Percentiles rank a stretch among this genome's conserved stretches.
Conservation (phyloP, 2,113 vertebrate genomes). For the Leptocoma aspasia region DNA sequence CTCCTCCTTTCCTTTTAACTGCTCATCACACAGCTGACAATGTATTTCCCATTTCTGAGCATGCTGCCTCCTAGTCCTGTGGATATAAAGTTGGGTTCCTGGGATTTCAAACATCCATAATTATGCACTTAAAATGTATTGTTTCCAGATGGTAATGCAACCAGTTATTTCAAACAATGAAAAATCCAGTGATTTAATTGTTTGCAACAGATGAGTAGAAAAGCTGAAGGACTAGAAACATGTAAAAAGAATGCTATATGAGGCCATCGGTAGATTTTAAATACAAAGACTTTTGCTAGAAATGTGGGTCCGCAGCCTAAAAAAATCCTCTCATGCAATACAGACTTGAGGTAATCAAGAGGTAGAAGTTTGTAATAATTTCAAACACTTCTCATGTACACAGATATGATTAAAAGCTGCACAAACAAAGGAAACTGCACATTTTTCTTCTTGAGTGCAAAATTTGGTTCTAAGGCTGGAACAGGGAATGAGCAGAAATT, state of each 20-base stretch:
- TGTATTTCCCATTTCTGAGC: not conserved
- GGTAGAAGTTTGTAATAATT: not conserved
- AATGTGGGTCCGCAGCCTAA: not conserved
- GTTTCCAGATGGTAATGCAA: conserved; percentile 66
- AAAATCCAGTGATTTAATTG: conserved; percentile 50
- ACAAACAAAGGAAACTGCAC: not conserved
- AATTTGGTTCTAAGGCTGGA: not conserved
- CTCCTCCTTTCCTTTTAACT: not conserved
- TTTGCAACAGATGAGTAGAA: conserved; percentile 15
- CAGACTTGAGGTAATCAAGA: not conserved
- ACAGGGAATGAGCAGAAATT: not conserved
- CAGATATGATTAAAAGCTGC: not conserved
- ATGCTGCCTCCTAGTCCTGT: not conserved
- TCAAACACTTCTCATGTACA: not conserved
- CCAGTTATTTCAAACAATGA: conserved; percentile 64
- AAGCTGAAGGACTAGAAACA: not conserved
- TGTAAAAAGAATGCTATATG: not conserved
- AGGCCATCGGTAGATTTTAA: not conserved
- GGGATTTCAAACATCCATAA: conserved; percentile 20
- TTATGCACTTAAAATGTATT: conserved; percentile 54
- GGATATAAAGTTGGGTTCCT: not conserved
- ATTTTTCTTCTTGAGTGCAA: not conserved
- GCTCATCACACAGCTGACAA: not conserved
- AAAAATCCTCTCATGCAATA: not conserved
- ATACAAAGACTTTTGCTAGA: not conserved